phyloP scores from a whole-genome alignment of 2,113 vertebrate species.

The Poeciliopsis occidentalis region DNA sequence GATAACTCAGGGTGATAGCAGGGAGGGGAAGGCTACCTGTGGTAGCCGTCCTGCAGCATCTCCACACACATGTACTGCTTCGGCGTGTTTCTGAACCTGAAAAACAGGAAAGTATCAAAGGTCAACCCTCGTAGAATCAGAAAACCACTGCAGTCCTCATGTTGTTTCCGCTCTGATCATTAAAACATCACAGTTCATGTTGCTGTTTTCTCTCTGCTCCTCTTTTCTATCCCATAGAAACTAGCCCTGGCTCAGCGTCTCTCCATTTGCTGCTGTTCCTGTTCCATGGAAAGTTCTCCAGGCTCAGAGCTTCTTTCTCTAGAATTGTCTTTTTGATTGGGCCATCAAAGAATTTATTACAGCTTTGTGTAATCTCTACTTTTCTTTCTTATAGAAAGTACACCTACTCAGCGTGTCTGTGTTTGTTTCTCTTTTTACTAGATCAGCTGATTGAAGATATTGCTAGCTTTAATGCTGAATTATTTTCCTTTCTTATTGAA shows the following conservation, averaged over 20 bases:
- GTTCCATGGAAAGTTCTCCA: neutral
- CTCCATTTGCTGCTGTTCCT: too few species aligned
- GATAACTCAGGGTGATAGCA: neutral
- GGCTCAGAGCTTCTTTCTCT: neutral
- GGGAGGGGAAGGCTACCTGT: constrained; percentile 64
- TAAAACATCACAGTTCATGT: neutral
- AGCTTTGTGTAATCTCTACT: too few species aligned
- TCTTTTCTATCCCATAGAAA: neutral
- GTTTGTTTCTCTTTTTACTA: too few species aligned
- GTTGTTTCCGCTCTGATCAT: neutral
- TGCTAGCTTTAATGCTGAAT: too few species aligned
- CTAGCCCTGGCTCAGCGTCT: neutral
- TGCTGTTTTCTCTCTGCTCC: neutral
- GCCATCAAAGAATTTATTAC: too few species aligned
- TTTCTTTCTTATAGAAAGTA: too few species aligned
- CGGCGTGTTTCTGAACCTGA: constrained; percentile 84
- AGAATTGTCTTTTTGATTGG: neutral
- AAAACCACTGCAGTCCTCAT: too few species aligned
- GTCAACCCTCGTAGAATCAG: neutral
- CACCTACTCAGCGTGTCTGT: too few species aligned
- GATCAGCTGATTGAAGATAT: too few species aligned
- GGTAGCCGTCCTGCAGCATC: constrained; percentile 86
- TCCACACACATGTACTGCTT: constrained; percentile 88
- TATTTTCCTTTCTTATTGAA: too few species aligned
- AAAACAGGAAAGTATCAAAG: neutral